Evolutionary conservation across 2,888 invertebrate species (phyloP).

Genomic region (Lasius fuliginosus): DNA sequence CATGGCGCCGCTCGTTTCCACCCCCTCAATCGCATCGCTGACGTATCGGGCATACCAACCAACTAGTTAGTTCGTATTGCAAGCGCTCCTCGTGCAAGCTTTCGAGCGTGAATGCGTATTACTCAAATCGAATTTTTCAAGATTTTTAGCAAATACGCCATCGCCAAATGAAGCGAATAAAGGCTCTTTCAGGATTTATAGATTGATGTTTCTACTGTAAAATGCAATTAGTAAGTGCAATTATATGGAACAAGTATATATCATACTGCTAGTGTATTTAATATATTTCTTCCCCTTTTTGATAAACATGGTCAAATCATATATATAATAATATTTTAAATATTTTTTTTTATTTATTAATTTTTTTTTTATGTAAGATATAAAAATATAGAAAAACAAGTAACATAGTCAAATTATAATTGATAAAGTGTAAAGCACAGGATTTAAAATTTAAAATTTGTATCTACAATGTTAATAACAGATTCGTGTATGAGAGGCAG

Average conservation of each 20-base stretch:
- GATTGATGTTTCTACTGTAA: no score
- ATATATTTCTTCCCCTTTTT: neutral
- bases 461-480: no score
- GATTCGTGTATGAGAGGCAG: no score
- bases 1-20: constrained; percentile 62
- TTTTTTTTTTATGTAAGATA: no score
- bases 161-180: neutral
- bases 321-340: no score
- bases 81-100: constrained; percentile 6
- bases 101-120: neutral
- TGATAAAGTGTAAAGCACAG: no score
- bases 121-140: neutral
- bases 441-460: no score
- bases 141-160: neutral
- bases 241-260: neutral
- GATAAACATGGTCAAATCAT: neutral
- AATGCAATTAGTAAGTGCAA: neutral
- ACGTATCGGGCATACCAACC: constrained; percentile 50
- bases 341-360: no score
- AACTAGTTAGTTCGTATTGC: constrained; percentile 19
- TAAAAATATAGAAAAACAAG: no score
- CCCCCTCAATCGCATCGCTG: constrained; percentile 56
- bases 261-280: neutral
- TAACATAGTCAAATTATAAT: no score
- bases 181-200: neutral